Conservation (phyloP, 2,113 vertebrate species). For the Leuciscus idus region DNA sequence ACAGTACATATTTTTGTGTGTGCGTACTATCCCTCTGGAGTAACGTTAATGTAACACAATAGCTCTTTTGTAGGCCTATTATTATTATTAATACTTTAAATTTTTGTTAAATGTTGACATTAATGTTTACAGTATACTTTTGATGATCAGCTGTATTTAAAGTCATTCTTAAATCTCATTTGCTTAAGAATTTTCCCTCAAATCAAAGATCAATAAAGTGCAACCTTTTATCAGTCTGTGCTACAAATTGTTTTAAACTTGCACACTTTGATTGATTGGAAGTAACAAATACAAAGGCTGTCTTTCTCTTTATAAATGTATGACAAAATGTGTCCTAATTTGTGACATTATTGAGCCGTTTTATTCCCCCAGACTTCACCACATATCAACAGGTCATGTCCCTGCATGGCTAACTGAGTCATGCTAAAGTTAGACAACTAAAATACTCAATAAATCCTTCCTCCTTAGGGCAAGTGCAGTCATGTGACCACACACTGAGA, state of each 20-base stretch:
- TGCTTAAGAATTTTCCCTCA: not conserved
- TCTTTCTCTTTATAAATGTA: not conserved
- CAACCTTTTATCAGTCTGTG: not conserved
- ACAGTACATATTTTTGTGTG: too few species aligned
- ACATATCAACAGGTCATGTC: not conserved
- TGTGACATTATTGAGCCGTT: not conserved
- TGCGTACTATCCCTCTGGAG: too few species aligned
- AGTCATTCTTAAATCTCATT: not conserved
- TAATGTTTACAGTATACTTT: too few species aligned
- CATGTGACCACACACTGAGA: constrained; percentile 37
- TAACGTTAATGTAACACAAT: too few species aligned
- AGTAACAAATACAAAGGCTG: not conserved
- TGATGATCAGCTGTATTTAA: not conserved
- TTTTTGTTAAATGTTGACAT: too few species aligned
- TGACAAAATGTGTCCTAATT: not conserved
- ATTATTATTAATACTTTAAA: too few species aligned
- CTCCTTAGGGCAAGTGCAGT: constrained; percentile 25
- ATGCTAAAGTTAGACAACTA: not conserved
- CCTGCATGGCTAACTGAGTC: constrained; percentile 6
- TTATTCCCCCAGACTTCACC: not conserved
- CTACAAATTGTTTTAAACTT: not conserved
- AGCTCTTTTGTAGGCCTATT: too few species aligned
- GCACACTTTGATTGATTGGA: not conserved
- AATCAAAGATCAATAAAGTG: not conserved
- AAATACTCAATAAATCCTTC: constrained; percentile 15